Conservation (phyloP, 2,888 invertebrate genomes). For the Ligdia adustata region DNA sequence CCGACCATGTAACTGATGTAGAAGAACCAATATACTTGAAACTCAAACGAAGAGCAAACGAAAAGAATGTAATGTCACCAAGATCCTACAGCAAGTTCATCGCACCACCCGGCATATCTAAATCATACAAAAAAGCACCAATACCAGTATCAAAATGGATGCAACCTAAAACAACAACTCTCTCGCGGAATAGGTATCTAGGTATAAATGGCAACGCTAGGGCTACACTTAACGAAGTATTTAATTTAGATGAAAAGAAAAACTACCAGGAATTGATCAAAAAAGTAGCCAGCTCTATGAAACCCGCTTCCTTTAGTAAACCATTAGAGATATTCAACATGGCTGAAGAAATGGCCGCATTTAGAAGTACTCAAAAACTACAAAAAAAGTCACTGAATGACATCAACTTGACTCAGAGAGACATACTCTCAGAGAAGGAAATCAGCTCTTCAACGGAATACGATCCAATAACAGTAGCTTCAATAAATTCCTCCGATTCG, state of each 20-base stretch:
- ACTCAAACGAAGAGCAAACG: constrained; percentile 55
- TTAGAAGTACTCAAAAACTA: constrained; percentile 59
- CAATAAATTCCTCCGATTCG: constrained; percentile 76
- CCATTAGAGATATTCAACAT: constrained; percentile 60
- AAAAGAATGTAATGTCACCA: constrained; percentile 55
- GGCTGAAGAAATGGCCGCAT: constrained; percentile 64
- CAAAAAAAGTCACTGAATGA: constrained; percentile 67
- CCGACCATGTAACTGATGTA: constrained; percentile 42
- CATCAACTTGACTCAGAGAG: constrained; percentile 62
- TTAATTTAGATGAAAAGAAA: constrained; percentile 83
- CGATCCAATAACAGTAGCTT: constrained; percentile 72
- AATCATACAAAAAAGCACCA: constrained; percentile 62
- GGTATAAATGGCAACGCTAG: constrained; percentile 63
- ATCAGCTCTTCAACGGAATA: constrained; percentile 61
- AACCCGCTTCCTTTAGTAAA: constrained; percentile 49
- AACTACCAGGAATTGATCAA: constrained; percentile 82
- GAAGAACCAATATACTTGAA: constrained; percentile 58
- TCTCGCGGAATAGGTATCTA: constrained; percentile 56
- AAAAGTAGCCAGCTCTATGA: constrained; percentile 59
- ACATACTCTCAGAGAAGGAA: constrained; percentile 54
- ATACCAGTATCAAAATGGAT: constrained; percentile 65
- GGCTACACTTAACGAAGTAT: constrained; percentile 75
- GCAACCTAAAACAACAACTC: constrained; percentile 56
- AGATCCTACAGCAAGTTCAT: constrained; percentile 63
- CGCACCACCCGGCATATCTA: constrained; percentile 65